A percentile compares a stretch with the other conserved stretches of the same genome.
Evolutionary conservation across 2,797 vertebrate species (phyloP).

Genomic region (Sardinella longiceps): DNA sequence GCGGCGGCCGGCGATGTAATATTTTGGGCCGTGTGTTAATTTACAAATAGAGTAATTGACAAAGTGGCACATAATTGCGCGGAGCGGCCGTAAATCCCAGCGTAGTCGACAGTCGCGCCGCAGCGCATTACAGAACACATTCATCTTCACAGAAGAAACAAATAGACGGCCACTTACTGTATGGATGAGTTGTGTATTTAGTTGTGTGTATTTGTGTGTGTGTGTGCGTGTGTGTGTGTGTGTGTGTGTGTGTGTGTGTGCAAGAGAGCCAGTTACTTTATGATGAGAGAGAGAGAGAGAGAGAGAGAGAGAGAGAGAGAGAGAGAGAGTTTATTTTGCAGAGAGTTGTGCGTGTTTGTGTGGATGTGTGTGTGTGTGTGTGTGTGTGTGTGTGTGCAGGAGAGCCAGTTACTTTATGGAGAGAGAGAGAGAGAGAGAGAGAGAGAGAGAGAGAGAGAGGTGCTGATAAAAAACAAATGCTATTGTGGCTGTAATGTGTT

Average conservation of each 20-base stretch:
- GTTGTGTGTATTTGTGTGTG: background rate
- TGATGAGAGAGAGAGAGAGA: too few relatives aligned
- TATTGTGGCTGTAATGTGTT: background rate
- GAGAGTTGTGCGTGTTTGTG: background rate
- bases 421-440: background rate
- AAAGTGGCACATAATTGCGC: conserved; percentile 17
- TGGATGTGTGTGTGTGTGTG: background rate
- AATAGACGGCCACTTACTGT: background rate
- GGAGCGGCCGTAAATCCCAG: background rate
- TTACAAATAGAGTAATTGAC: conserved; percentile 25
- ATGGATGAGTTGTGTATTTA: background rate
- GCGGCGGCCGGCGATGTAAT: background rate
- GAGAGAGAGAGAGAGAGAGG: background rate
- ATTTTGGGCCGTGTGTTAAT: background rate
- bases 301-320: too few relatives aligned
- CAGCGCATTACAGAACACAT: background rate
- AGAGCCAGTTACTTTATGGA: too few relatives aligned
- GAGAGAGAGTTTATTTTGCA: too few relatives aligned
- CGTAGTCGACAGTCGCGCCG: background rate
- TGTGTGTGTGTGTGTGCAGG: background rate
- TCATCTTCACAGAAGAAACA: background rate
- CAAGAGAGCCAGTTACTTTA: too few relatives aligned
- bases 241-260: background rate
- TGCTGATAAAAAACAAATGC: background rate
- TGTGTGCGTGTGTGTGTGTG: background rate